These are phyloP conservation scores for Corythornis madagascariensis DNA, from an alignment of 2,113 vertebrate genomes.

Conservation along the genomic window DNA sequence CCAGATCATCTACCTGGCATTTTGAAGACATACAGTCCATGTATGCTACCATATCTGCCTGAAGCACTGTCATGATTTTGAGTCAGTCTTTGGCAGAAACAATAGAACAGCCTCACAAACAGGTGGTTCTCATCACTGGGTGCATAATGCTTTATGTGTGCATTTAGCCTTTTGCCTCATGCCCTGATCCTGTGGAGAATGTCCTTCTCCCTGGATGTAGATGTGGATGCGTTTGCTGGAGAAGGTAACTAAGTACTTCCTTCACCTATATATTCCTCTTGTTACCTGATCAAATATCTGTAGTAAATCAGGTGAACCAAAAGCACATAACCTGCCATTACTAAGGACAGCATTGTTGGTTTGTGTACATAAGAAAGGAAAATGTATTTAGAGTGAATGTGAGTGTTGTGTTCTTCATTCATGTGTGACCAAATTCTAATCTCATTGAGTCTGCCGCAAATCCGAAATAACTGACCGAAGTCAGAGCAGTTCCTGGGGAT, in stretches of 20 bases:
- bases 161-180: neutral
- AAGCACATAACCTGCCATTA: neutral
- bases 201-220: neutral
- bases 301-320: neutral
- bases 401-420: neutral
- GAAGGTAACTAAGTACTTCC: neutral
- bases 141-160: neutral
- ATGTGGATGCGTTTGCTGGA: neutral
- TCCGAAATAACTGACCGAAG: conserved; percentile 26
- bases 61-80: neutral
- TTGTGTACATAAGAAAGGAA: neutral
- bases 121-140: conserved; percentile 53
- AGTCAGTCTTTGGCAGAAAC: conserved; percentile 8
- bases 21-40: neutral
- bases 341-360: neutral
- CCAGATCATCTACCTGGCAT: neutral
- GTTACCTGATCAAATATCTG: neutral
- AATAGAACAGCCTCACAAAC: conserved; percentile 28
- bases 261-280: neutral
- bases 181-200: neutral
- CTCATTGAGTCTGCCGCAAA: conserved; percentile 19
- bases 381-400: neutral
- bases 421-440: conserved; percentile 55
- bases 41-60: neutral
- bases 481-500: conserved; percentile 50